Conservation (phyloP, 2,888 invertebrate genomes). For the Pseudococcus jackbeardsleyi region DNA sequence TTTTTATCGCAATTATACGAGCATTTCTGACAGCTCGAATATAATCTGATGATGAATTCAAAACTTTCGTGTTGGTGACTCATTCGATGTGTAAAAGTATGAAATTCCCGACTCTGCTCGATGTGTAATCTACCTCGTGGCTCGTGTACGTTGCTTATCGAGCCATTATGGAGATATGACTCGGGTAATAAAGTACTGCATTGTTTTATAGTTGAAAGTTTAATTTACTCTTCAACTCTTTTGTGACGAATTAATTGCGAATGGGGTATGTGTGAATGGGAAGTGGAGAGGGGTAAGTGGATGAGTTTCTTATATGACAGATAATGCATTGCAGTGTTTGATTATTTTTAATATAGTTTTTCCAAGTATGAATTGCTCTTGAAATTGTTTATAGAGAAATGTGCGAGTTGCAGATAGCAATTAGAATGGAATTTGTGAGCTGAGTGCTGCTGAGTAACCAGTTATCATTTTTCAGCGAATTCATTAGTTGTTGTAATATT, state of each 20-base stretch:
- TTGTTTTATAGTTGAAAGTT: constrained; percentile 31
- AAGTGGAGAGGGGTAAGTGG: neutral
- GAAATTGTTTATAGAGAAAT: neutral
- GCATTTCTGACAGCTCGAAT: neutral
- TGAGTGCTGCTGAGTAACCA: too few relatives aligned
- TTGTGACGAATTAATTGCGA: constrained; percentile 14
- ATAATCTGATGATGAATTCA: constrained; percentile 5
- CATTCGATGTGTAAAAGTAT: neutral
- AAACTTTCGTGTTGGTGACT: constrained; percentile 28
- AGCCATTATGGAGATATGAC: constrained; percentile 19
- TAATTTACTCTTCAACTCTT: constrained; percentile 44
- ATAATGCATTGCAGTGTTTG: neutral
- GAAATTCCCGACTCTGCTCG: neutral
- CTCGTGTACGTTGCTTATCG: constrained; percentile 11
- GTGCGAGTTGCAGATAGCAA: neutral
- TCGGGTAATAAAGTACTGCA: constrained; percentile 2
- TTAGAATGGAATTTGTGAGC: too few relatives aligned
- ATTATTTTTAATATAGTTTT: neutral
- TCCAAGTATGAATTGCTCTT: neutral
- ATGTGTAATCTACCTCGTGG: neutral
- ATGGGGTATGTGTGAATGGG: neutral
- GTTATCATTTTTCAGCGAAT: too few relatives aligned
- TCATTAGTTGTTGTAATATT: too few relatives aligned
- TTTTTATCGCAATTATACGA: neutral
- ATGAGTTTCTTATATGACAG: constrained; percentile 3